Percentiles rank a stretch among this genome's conserved stretches.
phyloP scores from a whole-genome alignment of 2,888 invertebrate genomes.

The Volucella inflata region DNA sequence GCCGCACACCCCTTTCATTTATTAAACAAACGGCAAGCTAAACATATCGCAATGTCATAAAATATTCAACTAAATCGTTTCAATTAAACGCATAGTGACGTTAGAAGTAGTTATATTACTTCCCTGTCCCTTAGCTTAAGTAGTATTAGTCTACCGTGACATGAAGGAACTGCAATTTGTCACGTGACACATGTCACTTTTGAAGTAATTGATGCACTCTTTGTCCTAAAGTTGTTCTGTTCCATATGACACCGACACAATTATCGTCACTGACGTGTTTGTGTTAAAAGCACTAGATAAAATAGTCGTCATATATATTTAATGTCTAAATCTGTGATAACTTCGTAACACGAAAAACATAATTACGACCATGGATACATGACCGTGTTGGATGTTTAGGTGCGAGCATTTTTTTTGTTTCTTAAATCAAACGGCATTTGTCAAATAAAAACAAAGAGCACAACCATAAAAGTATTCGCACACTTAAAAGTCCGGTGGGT shows the following conservation, averaged over 20 bases:
- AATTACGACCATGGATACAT: constrained; percentile 32
- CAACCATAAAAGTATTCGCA: constrained; percentile 9
- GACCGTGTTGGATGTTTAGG: constrained; percentile 44
- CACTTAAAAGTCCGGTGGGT: neutral
- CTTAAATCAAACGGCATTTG: constrained; percentile 1
- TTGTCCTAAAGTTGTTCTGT: neutral
- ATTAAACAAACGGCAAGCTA: constrained; percentile 6
- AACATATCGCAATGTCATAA: constrained; percentile 23
- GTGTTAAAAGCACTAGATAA: too few relatives aligned
- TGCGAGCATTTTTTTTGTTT: constrained; percentile 30
- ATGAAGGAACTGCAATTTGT: constrained; percentile 60
- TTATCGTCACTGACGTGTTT: too few relatives aligned
- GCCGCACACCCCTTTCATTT: constrained; percentile 1
- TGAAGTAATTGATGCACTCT: constrained; percentile 56
- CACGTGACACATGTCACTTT: constrained; percentile 70
- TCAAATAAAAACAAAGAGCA: constrained; percentile 6
- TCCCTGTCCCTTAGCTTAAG: neutral
- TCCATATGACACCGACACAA: neutral
- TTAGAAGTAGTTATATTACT: constrained; percentile 21
- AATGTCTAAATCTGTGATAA: constrained; percentile 21
- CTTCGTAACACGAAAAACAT: constrained; percentile 50
- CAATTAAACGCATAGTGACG: constrained; percentile 70
- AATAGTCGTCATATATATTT: constrained; percentile 13
- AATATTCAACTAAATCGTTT: constrained; percentile 45
- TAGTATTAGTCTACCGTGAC: neutral